A percentile compares a stretch with the other conserved stretches of the same genome.
phyloP scores from a whole-genome alignment of 2,113 vertebrate genomes.

The Nothocercus nigrocapillus region DNA sequence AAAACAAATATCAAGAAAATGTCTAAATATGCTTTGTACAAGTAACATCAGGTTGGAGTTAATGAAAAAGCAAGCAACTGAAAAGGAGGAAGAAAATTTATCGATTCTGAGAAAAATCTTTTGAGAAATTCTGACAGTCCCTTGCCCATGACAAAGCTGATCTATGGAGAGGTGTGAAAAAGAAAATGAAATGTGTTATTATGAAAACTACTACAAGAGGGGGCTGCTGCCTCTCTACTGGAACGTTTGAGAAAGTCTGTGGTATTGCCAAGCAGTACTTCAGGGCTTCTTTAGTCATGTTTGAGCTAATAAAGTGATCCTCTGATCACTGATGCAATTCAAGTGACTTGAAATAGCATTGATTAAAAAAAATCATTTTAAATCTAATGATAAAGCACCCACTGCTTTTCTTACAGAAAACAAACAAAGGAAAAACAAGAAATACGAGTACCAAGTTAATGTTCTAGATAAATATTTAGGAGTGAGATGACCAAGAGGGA shows the following conservation, averaged over 20 bases:
- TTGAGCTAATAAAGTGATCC: neutral
- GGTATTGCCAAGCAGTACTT: neutral
- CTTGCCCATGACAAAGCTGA: neutral
- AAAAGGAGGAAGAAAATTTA: neutral
- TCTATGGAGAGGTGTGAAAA: neutral
- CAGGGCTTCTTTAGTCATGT: neutral
- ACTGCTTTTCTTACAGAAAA: neutral
- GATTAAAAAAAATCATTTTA: neutral
- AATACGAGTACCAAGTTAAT: neutral
- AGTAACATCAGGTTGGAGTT: neutral
- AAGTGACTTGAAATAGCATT: neutral
- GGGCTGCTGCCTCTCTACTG: neutral
- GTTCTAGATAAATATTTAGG: neutral
- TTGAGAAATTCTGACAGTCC: neutral
- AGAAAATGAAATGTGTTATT: neutral
- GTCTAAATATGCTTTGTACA: neutral
- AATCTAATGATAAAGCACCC: neutral
- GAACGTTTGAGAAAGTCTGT: neutral
- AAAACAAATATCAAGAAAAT: neutral
- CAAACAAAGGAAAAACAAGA: neutral
- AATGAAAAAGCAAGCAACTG: conserved; percentile 4
- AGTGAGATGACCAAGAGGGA: neutral
- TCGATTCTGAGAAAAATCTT: neutral
- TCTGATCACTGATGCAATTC: neutral
- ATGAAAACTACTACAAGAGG: neutral